Percentiles rank a stretch among this genome's conserved stretches.
Conservation (phyloP, 1,140 invertebrate genomes). For the Medauroidea extradentata region DNA sequence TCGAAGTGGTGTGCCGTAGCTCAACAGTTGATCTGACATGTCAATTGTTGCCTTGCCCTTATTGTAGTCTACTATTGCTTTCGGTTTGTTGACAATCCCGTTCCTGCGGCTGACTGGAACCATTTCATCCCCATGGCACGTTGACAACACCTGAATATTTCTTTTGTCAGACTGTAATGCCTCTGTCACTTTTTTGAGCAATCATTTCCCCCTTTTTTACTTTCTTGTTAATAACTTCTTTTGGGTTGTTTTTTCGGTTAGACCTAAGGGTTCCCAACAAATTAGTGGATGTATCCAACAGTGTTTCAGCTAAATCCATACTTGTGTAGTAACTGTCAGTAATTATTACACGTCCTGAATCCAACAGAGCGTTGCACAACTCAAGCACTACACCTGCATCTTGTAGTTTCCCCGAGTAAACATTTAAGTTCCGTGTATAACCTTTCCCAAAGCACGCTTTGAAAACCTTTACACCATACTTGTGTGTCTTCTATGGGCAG, state of each 20-base stretch:
- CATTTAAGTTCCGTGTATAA: neutral
- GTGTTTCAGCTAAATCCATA: slow-evolving; percentile 6
- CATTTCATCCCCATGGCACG: neutral
- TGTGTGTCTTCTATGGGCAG: neutral
- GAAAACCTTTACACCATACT: neutral
- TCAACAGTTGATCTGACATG: slow-evolving; percentile 24
- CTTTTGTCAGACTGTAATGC: neutral
- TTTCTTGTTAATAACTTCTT: slow-evolving; percentile 3
- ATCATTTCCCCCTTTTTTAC: slow-evolving; percentile 7
- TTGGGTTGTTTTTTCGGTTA: slow-evolving; percentile 6
- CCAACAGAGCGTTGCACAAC: neutral
- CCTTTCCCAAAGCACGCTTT: neutral
- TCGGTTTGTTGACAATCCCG: slow-evolving; percentile 3
- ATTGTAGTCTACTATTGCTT: slow-evolving; percentile 18
- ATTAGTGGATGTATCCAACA: neutral
- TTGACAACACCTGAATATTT: slow-evolving; percentile 13
- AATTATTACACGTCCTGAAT: slow-evolving; percentile 5
- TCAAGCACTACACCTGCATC: slow-evolving; percentile 7
- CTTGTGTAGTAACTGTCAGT: slow-evolving; percentile 16
- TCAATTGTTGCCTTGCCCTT: slow-evolving; percentile 20
- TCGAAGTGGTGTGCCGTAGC: too few relatives aligned
- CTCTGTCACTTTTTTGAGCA: slow-evolving; percentile 4
- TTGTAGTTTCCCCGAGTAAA: neutral
- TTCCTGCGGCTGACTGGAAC: neutral
- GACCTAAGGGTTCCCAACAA: neutral